Conservation (phyloP, 1,140 invertebrate species). For the Bilobella aurantiaca region DNA sequence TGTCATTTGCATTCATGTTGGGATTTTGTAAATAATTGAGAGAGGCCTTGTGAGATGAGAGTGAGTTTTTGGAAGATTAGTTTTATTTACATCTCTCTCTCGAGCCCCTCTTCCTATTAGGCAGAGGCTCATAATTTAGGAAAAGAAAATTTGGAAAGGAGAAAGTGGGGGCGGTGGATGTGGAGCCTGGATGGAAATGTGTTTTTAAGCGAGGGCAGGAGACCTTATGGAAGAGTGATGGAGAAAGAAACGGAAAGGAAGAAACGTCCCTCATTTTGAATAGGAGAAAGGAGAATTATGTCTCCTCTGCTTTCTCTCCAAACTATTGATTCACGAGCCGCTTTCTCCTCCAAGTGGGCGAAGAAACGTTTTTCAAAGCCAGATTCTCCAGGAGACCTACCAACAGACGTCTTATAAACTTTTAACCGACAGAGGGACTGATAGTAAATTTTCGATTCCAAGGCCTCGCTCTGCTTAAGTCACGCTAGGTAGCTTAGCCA, state of each 20-base stretch:
- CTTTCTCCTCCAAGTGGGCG: not conserved
- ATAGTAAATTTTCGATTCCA: no score
- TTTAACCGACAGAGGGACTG: no score
- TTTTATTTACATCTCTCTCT: not conserved
- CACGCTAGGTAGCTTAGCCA: no score
- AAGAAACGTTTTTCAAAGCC: not conserved
- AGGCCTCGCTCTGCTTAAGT: no score
- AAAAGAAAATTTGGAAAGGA: not conserved
- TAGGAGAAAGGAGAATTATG: not conserved
- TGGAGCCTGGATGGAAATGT: not conserved
- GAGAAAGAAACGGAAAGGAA: not conserved
- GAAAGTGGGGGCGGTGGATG: no score
- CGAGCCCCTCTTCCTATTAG: not conserved
- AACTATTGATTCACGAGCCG: not conserved
- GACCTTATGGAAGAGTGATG: not conserved
- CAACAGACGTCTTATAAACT: no score
- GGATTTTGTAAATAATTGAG: constrained; percentile 2
- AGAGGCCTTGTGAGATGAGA: not conserved
- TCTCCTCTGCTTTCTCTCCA: not conserved
- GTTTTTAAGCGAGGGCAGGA: not conserved
- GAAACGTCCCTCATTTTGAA: not conserved
- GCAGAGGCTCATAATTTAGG: not conserved
- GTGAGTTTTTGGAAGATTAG: not conserved
- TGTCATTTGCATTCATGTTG: not conserved
- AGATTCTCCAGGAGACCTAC: no score